phyloP scores from a whole-genome alignment of 2,113 vertebrate genomes.

The Arothron firmamentum region DNA sequence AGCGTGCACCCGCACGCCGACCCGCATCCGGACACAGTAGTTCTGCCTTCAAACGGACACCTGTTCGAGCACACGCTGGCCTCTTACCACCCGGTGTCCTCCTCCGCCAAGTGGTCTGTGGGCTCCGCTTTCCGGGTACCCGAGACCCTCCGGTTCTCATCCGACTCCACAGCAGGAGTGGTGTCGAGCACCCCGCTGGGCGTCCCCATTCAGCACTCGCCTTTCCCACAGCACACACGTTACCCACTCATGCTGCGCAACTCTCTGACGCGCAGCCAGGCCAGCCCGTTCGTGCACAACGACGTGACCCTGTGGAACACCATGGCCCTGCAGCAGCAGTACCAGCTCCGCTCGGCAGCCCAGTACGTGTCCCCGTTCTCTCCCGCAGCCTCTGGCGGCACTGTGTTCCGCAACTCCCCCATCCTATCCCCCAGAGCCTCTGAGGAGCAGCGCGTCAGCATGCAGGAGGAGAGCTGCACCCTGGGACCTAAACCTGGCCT shows the following conservation, averaged over 20 bases:
- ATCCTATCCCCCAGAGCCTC: constrained; percentile 76
- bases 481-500: constrained; percentile 85
- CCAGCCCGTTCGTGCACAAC: constrained; percentile 85
- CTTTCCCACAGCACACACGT: constrained; percentile 89
- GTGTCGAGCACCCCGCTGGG: constrained; percentile 81
- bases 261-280: constrained; percentile 86
- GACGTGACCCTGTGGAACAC: constrained; percentile 97
- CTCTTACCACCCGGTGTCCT: constrained; percentile 88
- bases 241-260: constrained; percentile 93
- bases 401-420: constrained; percentile 84
- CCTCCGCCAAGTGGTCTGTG: constrained; percentile 91
- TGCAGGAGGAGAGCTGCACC: constrained; percentile 84
- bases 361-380: constrained; percentile 92
- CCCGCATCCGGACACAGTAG: constrained; percentile 72
- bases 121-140: constrained; percentile 96
- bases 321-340: constrained; percentile 96
- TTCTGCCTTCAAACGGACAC: constrained; percentile 84
- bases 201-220: constrained; percentile 86
- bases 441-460: constrained; percentile 83
- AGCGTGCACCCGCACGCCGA: constrained; percentile 36
- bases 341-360: constrained; percentile 86
- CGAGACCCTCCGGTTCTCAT: constrained; percentile 85
- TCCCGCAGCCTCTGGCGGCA: constrained; percentile 60
- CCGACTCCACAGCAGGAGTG: constrained; percentile 78
- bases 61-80: constrained; percentile 88